phyloP scores from a whole-genome alignment of 1,140 invertebrate species.

The Drosophila busckii region DNA sequence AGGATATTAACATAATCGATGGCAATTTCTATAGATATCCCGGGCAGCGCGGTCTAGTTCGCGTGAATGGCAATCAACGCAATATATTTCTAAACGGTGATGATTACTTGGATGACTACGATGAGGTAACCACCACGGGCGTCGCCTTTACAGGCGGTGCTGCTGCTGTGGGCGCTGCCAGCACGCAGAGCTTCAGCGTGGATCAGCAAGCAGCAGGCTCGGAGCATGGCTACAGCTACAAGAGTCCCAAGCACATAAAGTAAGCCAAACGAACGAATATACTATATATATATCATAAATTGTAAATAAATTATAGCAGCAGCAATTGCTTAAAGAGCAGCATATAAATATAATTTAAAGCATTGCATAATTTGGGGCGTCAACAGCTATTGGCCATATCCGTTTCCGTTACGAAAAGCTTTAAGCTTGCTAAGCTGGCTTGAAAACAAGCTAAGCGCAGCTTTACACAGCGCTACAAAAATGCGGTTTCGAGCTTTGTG shows the following conservation, averaged over 20 bases:
- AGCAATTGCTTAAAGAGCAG: conserved; percentile 58
- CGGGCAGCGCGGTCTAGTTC: conserved; percentile 5
- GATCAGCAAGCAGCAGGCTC: conserved; percentile 34
- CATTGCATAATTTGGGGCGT: conserved; percentile 34
- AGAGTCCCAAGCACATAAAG: conserved; percentile 38
- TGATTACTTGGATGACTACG: conserved; percentile 45
- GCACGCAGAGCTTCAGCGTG: background rate
- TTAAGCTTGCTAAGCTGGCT: background rate
- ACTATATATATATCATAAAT: background rate
- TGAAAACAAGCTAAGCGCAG: background rate
- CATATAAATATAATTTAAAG: background rate
- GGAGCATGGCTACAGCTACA: conserved; percentile 58
- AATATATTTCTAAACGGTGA: conserved; percentile 31
- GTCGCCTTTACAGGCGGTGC: conserved; percentile 42
- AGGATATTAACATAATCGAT: conserved; percentile 63
- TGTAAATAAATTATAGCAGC: conserved; percentile 40
- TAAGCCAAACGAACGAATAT: conserved; percentile 4
- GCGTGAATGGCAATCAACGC: conserved; percentile 40
- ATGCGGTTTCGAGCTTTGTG: background rate
- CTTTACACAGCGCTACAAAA: conserved; percentile 32
- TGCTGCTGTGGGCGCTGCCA: conserved; percentile 25
- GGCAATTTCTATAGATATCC: conserved; percentile 56
- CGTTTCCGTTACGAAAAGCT: conserved; percentile 32
- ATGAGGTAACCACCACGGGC: conserved; percentile 4
- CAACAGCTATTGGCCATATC: background rate